phyloP scores from a whole-genome alignment of 2,797 vertebrate species.

The Danio albolineatus region DNA sequence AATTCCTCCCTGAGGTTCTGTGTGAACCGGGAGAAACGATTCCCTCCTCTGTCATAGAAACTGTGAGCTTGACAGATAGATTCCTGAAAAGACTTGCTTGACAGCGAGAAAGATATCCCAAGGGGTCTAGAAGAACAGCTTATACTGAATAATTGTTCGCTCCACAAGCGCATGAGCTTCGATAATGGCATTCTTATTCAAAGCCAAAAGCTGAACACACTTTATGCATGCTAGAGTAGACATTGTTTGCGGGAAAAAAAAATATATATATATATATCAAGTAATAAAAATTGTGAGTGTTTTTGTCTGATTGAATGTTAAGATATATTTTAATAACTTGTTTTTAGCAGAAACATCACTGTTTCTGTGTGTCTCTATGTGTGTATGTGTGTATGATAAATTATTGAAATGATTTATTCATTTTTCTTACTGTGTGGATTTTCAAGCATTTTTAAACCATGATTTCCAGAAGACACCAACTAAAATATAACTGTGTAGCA shows the following conservation, averaged over 20 bases:
- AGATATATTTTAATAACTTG: no score
- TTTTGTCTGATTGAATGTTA: no score
- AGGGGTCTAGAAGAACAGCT: slow-evolving; percentile 29
- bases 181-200: neutral
- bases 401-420: no score
- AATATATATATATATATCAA: no score
- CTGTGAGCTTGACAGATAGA: slow-evolving; percentile 52
- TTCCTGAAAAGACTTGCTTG: slow-evolving; percentile 52
- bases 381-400: no score
- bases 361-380: no score
- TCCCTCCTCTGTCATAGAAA: slow-evolving; percentile 42
- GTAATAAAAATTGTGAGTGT: no score
- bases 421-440: no score
- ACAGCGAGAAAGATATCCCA: slow-evolving; percentile 46
- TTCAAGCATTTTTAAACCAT: no score
- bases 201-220: neutral
- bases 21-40: slow-evolving; percentile 42
- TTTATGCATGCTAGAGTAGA: neutral
- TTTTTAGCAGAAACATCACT: neutral
- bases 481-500: no score
- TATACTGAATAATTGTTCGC: slow-evolving; percentile 24
- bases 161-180: slow-evolving; percentile 7
- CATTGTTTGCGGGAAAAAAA: neutral
- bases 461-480: no score
- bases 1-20: slow-evolving; percentile 59